A percentile compares a stretch with the other conserved stretches of the same genome.
Evolutionary conservation across 2,797 vertebrate species (phyloP).

Genomic region (Dicrostonyx torquatus): DNA sequence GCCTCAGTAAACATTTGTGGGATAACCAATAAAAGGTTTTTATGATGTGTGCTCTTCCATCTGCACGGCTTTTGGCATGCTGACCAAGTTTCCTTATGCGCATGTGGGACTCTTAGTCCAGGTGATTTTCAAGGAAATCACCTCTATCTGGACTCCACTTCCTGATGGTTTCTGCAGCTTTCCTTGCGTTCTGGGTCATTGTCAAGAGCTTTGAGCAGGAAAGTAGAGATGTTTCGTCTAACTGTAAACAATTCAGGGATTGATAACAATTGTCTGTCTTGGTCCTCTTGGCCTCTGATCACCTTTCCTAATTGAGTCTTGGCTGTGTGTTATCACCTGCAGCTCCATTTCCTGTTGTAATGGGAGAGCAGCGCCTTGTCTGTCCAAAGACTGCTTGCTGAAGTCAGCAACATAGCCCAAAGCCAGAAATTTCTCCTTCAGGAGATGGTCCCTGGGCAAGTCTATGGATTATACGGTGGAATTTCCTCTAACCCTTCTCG

Average conservation of each 20-base stretch:
- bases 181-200: background rate
- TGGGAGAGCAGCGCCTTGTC: background rate
- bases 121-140: background rate
- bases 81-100: background rate
- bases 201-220: background rate
- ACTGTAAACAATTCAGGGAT: background rate
- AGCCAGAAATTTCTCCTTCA: slow-evolving; percentile 55
- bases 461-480: slow-evolving; percentile 5
- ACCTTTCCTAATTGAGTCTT: background rate
- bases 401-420: background rate
- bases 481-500: background rate
- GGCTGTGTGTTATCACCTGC: background rate
- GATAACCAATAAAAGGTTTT: background rate
- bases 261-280: background rate
- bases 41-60: background rate
- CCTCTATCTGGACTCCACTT: background rate
- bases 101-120: background rate
- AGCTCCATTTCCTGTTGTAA: background rate
- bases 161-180: background rate
- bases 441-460: background rate
- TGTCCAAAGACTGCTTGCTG: background rate
- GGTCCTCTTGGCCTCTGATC: slow-evolving; percentile 6
- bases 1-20: background rate
- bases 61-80: background rate
- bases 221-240: background rate